Evolutionary conservation across 2,797 vertebrate genomes (phyloP), one percentile per base, ranked within the genome.

Genomic region (Chanos chanos): DNA sequence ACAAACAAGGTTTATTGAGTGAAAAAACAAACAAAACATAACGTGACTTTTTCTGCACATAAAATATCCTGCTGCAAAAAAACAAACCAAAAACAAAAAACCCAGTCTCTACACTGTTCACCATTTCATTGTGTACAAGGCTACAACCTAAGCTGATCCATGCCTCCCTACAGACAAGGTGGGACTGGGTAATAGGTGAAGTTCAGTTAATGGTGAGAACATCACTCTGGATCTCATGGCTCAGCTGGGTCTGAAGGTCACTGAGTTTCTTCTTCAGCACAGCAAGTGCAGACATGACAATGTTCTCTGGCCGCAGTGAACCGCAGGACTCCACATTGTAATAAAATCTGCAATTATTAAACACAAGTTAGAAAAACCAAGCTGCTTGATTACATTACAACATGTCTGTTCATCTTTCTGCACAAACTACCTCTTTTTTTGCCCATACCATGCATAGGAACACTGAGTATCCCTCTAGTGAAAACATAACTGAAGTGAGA

Each of bases 251-350:
- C 86, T 99, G 97, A 51, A 99, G 88, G 61, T 99, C 96, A 0
- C 97, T 99, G 63, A 99, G 82, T 58, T 99, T 99, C 88, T 96
- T 98, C 87, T 99, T 99, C 16, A 99, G 82, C 59, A 94, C 94
- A 0, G 95, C 95, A 10, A 99, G 75, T 0, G 97, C 97, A 0
- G 95, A 97, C 74, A 99, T 91, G 55, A 99, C 96, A 0, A 99
- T 97, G 66, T 94, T 99, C 82, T 99, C 96, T 0, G 97, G 97
- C 16, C 95, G 89, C 65, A 99, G 88, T 0, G 97, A 98, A 18
- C 97, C 97, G 0, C 95, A 99, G 0, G 96, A 98, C 81, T 99
- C 97, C 61, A 99, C 96, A 0, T 98, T 99, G 82, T 97, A 99
- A 71, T 84, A 99, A 79, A 99, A 99, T 85, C 97, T 98, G 77